Evolutionary conservation across 2,797 vertebrate genomes (phyloP).

Genomic region (Apogon hyalosoma): DNA sequence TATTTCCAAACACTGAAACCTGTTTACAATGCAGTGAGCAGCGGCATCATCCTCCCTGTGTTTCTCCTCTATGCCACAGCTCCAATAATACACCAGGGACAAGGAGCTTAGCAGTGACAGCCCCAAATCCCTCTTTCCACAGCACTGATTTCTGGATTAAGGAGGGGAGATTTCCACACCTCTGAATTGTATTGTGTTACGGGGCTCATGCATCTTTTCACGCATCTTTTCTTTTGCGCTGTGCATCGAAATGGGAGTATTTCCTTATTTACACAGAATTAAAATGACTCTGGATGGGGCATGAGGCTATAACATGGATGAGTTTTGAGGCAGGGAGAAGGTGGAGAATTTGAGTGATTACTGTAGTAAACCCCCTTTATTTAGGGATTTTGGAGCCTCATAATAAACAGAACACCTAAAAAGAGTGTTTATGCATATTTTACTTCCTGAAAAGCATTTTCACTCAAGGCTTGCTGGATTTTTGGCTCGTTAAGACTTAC

Average conservation of each 20-base stretch:
- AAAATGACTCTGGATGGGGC: slow-evolving; percentile 42
- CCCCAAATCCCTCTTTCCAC: slow-evolving; percentile 77
- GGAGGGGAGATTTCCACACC: slow-evolving; percentile 78
- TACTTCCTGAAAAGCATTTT: slow-evolving; percentile 55
- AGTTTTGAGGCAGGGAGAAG: slow-evolving; percentile 50
- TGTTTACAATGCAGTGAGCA: slow-evolving; percentile 65
- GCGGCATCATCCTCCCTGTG: slow-evolving; percentile 56
- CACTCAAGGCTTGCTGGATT: background rate
- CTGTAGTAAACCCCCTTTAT: slow-evolving; percentile 54
- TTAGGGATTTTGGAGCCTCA: slow-evolving; percentile 54
- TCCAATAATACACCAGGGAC: slow-evolving; percentile 76
- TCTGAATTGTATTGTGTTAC: slow-evolving; percentile 73
- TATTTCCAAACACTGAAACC: slow-evolving; percentile 48
- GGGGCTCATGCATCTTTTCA: slow-evolving; percentile 74
- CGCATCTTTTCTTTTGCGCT: slow-evolving; percentile 61
- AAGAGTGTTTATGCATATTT: slow-evolving; percentile 38
- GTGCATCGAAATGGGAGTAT: slow-evolving; percentile 57
- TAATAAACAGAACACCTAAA: slow-evolving; percentile 62
- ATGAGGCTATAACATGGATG: slow-evolving; percentile 25
- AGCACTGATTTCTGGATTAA: slow-evolving; percentile 80
- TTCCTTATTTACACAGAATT: slow-evolving; percentile 69
- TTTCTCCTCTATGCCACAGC: slow-evolving; percentile 61
- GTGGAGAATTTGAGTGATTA: slow-evolving; percentile 62
- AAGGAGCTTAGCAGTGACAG: slow-evolving; percentile 80
- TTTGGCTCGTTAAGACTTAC: slow-evolving; percentile 3